Conservation (phyloP, 2,113 vertebrate genomes). For the Neolamprologus variostigma region DNA sequence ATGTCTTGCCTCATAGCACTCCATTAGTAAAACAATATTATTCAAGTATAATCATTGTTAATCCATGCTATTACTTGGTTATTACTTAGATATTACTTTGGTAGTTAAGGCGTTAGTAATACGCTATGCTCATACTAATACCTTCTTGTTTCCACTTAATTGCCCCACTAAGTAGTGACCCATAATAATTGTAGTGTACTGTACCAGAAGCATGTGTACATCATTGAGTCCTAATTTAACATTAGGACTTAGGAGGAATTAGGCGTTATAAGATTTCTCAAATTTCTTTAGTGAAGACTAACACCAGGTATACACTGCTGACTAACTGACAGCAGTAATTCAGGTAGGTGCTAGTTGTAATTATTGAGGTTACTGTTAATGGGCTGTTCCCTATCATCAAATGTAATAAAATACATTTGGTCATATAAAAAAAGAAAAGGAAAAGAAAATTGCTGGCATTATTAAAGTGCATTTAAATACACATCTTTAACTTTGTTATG, state of each 20-base stretch:
- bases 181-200: neutral
- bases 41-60: neutral
- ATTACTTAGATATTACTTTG: neutral
- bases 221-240: neutral
- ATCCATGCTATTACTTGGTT: neutral
- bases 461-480: neutral
- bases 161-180: neutral
- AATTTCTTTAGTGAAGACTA: neutral
- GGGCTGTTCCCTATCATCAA: neutral
- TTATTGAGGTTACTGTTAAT: neutral
- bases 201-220: neutral
- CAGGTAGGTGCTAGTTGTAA: neutral
- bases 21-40: neutral
- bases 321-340: neutral
- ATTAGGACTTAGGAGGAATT: neutral
- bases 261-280: neutral
- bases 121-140: neutral
- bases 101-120: neutral
- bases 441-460: neutral
- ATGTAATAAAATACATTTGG: slow-evolving; percentile 4
- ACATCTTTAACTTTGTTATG: neutral
- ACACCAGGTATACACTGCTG: neutral
- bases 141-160: neutral
- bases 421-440: neutral
- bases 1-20: neutral